Percentiles rank a stretch among this genome's conserved stretches.
Conservation (phyloP, 1,140 invertebrate species). For the Aradophagus sp. region DNA sequence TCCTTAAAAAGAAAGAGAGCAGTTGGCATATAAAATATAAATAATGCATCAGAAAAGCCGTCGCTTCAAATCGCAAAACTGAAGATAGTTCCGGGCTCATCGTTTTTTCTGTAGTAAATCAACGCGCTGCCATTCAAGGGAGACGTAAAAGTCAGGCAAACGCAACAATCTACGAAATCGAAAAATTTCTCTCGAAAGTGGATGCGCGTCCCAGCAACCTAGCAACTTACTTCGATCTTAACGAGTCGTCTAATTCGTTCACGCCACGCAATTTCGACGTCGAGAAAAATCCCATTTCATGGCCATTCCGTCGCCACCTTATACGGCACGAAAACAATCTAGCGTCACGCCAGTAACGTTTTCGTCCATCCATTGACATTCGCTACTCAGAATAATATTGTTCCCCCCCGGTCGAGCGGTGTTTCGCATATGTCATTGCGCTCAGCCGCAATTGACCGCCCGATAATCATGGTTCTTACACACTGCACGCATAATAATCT, state of each 20-base stretch:
- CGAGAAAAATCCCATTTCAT: constrained; percentile 16
- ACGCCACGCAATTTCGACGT: constrained; percentile 6
- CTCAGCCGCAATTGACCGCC: constrained; percentile 47
- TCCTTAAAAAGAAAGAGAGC: no score
- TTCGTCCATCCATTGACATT: constrained; percentile 36
- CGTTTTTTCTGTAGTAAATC: neutral
- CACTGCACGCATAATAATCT: constrained; percentile 68
- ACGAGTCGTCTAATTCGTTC: constrained; percentile 17
- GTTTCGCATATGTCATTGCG: constrained; percentile 51
- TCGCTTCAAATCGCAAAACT: neutral
- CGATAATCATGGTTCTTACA: constrained; percentile 66
- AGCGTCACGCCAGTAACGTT: constrained; percentile 11
- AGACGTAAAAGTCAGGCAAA: constrained; percentile 29
- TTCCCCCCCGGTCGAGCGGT: constrained; percentile 18
- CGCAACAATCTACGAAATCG: constrained; percentile 29
- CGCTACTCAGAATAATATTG: constrained; percentile 7
- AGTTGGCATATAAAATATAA: no score
- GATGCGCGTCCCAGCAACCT: constrained; percentile 26
- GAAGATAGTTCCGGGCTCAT: constrained; percentile 18
- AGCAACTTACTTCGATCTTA: constrained; percentile 32
- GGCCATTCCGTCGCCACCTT: constrained; percentile 1
- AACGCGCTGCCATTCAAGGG: constrained; percentile 10
- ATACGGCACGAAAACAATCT: constrained; percentile 13
- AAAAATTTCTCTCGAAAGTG: constrained; percentile 40
- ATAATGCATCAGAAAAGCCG: constrained; percentile 11